Conservation (phyloP, 2,113 vertebrate species). For the Narcine bancroftii region DNA sequence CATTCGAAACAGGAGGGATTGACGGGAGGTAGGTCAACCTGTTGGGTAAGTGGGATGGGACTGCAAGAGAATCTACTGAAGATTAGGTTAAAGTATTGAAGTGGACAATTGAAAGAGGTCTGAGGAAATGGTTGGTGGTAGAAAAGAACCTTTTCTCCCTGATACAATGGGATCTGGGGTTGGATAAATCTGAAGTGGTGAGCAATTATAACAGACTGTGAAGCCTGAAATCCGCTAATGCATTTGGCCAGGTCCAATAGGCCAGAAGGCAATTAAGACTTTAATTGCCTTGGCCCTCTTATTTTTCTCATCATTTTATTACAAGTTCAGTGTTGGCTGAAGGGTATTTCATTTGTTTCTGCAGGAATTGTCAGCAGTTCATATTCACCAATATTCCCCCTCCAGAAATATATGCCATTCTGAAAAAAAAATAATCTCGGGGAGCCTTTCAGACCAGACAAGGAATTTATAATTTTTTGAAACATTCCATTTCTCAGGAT, state of each 20-base stretch:
- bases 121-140: background rate
- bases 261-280: background rate
- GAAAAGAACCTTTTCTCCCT: background rate
- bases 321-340: background rate
- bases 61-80: background rate
- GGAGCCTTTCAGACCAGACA: constrained; percentile 17
- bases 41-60: background rate
- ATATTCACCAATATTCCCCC: background rate
- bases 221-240: background rate
- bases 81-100: background rate
- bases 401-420: background rate
- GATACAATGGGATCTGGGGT: background rate
- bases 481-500: constrained; percentile 28
- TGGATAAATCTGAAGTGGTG: background rate
- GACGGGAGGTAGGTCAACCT: background rate
- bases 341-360: constrained; percentile 5
- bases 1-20: background rate
- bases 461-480: constrained; percentile 25
- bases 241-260: background rate
- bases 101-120: background rate
- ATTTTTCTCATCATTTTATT: background rate
- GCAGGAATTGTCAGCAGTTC: background rate
- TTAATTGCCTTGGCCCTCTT: background rate
- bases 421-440: background rate
- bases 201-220: background rate